Base-by-base conservation (phyloP, 2,888 invertebrate genomes). In the Heliconius ismenius region DNA sequence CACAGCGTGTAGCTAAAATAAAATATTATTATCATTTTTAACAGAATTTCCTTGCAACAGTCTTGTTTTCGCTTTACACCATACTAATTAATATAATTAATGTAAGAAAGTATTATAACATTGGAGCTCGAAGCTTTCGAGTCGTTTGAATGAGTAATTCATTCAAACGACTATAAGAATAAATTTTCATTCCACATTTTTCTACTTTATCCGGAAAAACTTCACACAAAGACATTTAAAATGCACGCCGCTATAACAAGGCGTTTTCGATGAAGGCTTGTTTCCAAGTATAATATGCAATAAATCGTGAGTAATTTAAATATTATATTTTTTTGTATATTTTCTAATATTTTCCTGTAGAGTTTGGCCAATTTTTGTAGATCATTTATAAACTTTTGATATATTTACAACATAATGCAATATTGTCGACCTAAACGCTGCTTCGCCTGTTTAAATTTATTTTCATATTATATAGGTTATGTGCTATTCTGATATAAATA, bases 241-340 rank as follows among this genome's bases (percentile, higher is more conserved):
- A 58, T 58, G 58, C 58, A 58, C n/a, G 58, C 36, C 21, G 73
- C 73, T 73, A 73, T 75, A 76, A 75, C 72, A 67, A 43, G 24
- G 39, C 67, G 43, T 24, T 36, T 49, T 15, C 65, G 54, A 70
- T 36, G 32, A 58, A 58, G 58, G 32, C 70, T 54, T 70, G 54
- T 58, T 58, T 36, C 58, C 58, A 24, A 70, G 70, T 58, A 58
- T 70, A 70, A 54, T 70, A n/a, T 69, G 54, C n/a, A 58, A 70
- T 70, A 36, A 58, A 70, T 58, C 54, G 11, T 15, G n/a, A 70
- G 32, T 10, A 13, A 36, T 67, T 67, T 43, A 39, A 43, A 67
- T 67, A 39, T 36, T 65, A 65, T n/a, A 65, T 24, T 39, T 67
- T 26, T 24, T 39, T 4, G 36, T 65, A 36, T 32, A 32, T 9